These are phyloP conservation scores for Zygothrica quintamaculata DNA, from an alignment of 2,888 invertebrate species.

Conservation along the genomic window DNA sequence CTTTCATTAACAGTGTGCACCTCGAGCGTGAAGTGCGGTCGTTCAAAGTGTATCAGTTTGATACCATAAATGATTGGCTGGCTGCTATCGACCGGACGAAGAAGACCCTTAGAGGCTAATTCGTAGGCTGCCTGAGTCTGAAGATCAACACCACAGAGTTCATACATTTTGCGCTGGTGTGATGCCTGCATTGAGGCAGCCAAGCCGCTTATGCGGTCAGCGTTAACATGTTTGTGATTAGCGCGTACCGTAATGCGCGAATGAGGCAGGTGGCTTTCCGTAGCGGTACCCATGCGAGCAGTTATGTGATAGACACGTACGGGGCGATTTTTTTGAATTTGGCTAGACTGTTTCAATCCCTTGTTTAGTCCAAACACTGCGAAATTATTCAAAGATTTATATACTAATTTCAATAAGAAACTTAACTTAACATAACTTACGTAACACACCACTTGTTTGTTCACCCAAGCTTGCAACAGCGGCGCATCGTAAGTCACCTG, in stretches of 20 bases:
- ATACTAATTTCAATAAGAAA: too few relatives aligned
- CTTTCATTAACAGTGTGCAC: constrained; percentile 94
- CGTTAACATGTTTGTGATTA: constrained; percentile 89
- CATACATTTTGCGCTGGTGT: constrained; percentile 94
- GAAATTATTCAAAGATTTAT: background rate
- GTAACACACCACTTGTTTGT: constrained; percentile 90
- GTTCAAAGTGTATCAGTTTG: constrained; percentile 91
- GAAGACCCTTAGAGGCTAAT: constrained; percentile 91
- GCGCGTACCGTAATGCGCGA: constrained; percentile 90
- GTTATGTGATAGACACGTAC: constrained; percentile 90
- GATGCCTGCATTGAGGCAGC: constrained; percentile 92
- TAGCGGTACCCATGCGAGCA: constrained; percentile 91
- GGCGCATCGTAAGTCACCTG: constrained; percentile 87
- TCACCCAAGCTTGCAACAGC: constrained; percentile 87
- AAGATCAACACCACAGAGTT: constrained; percentile 91
- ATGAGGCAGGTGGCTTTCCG: constrained; percentile 89
- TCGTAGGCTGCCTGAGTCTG: constrained; percentile 96
- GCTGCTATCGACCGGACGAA: constrained; percentile 89
- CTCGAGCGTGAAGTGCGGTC: constrained; percentile 94
- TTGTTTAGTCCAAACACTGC: constrained; percentile 90
- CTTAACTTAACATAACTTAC: constrained; percentile 85
- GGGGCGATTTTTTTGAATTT: constrained; percentile 87
- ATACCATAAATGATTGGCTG: constrained; percentile 93
- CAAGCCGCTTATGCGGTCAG: constrained; percentile 89
- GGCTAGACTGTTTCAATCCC: constrained; percentile 86